Evolutionary conservation across 2,113 vertebrate species (phyloP), one percentile per base, ranked within the genome.

Genomic region (Tetrax tetrax): DNA sequence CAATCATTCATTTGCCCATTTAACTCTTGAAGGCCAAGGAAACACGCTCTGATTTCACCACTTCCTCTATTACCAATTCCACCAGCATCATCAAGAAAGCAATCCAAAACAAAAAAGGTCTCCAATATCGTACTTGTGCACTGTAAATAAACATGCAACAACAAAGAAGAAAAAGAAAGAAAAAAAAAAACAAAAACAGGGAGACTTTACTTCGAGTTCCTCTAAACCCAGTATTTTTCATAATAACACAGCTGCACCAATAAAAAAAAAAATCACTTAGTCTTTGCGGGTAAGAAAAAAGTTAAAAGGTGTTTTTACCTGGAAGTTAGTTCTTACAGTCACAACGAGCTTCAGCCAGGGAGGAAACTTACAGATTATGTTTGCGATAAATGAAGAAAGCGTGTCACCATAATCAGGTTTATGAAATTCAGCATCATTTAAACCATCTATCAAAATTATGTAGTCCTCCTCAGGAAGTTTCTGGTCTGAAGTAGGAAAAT

Each of bases 381-480:
- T 99, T 45, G 98, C 96, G 93, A 99, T 98, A 97, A 99, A 99
- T 37, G 99, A 99, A 93, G 99, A 98, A 81, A 99, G 98, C 5
- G 99, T 99, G 97, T 99, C 99, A 64, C 99, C 99, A 83, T 99
- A 99, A 98, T 99, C 99, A 43, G 99, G 99, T 76, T 99, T 99
- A 94, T 99, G 99, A 97, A 99, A 99, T 97, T 99, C 99, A 3
- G 99, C 99, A 97, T 99, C 99, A 47, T 99, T 99, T 97, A 99
- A 98, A 37, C 99, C 99, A 51, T 99, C 99, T 69, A 99, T 97
- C 97, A 99, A 98, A 97, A 99, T 99, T 71, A 99, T 98, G 94
- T 98, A 98, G 93, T 99, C 99, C 80, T 99, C 99, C 92, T 99
- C 99, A 76, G 99, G 98, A 97, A 99, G 99, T 97, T 98, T 99